phyloP scores from a whole-genome alignment of 2,797 vertebrate genomes.

The Gouania willdenowi region DNA sequence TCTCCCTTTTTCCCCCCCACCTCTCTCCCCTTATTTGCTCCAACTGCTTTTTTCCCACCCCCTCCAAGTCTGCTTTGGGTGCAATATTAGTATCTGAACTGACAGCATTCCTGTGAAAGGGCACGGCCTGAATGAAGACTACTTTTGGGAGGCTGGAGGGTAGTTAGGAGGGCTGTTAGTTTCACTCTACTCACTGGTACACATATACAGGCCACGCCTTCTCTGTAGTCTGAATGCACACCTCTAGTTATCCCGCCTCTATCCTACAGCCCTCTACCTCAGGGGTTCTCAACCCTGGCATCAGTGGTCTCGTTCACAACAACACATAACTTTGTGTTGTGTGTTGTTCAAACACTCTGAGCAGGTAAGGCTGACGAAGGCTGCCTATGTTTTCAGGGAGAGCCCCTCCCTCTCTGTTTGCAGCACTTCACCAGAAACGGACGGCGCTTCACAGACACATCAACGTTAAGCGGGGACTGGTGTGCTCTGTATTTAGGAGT shows the following conservation, averaged over 20 bases:
- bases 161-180: neutral
- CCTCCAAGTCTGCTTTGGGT: constrained; percentile 24
- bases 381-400: too few species aligned
- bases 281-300: neutral
- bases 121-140: constrained; percentile 54
- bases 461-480: too few species aligned
- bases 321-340: too few species aligned
- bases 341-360: too few species aligned
- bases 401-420: too few species aligned
- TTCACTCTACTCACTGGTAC: constrained; percentile 23
- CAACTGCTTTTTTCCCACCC: constrained; percentile 10
- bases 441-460: too few species aligned
- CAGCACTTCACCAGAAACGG: too few species aligned
- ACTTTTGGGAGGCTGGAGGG: constrained; percentile 30
- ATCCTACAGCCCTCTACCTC: constrained; percentile 4
- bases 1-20: constrained; percentile 14
- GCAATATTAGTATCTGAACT: constrained; percentile 63
- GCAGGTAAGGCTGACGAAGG: too few species aligned
- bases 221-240: constrained; percentile 14
- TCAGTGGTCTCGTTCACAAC: too few species aligned
- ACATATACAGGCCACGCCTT: constrained; percentile 43
- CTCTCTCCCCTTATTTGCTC: constrained; percentile 10
- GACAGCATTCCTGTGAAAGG: constrained; percentile 66
- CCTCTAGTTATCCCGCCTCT: constrained; percentile 27
- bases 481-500: too few species aligned